Base-by-base conservation (phyloP, 2,888 invertebrate species). In the Orgyia antiqua region DNA sequence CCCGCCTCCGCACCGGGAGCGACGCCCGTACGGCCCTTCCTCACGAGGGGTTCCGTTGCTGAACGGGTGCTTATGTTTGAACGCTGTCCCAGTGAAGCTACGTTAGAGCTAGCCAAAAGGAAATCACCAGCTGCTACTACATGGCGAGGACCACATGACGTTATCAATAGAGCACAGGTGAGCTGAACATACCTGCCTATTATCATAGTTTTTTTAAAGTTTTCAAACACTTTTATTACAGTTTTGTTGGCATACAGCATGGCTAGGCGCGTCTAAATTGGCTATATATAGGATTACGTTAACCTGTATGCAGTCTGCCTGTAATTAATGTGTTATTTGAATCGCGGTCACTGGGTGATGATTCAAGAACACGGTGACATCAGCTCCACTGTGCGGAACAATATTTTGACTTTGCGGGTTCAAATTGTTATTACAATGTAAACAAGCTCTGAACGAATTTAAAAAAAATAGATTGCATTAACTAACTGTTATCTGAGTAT, bases 31-130 rank as follows among this genome's bases (percentile, higher is more conserved):
- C 87, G 94, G 29, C 95, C 95, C 9, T 95, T 95, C 75, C 87
- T 96, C 31, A 95, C 95, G 23, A 89, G 96, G 37, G 96, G 96
- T 12, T 96, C 96, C 3, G 96, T 96, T 2, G 96, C 96, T 12
- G 96, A 96, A 67, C 87, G 96, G 27, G 96, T 96, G 42, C 89
- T 96, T 44, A 94, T 96, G 77, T 96, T 96, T 69, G 96, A 96
- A 76, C 92, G 94, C 72, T 95, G 95, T 61, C 96, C 95, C 19
- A 94, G 94, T 64, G 94, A 93, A 66, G 82, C 92, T 37, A 83
- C 92, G 27, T 69, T 93, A 51, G 92, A 92, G 56, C 61, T 84
- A 24, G 86, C 84, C 24, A 93, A 93, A 67, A 84, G 92, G 44
- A 89, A 89, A 56, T 79, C 88, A 34, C 86, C 83, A 21, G 82